Conservation (phyloP, 2,888 invertebrate genomes). For the Ommatoiulus sabulosus region DNA sequence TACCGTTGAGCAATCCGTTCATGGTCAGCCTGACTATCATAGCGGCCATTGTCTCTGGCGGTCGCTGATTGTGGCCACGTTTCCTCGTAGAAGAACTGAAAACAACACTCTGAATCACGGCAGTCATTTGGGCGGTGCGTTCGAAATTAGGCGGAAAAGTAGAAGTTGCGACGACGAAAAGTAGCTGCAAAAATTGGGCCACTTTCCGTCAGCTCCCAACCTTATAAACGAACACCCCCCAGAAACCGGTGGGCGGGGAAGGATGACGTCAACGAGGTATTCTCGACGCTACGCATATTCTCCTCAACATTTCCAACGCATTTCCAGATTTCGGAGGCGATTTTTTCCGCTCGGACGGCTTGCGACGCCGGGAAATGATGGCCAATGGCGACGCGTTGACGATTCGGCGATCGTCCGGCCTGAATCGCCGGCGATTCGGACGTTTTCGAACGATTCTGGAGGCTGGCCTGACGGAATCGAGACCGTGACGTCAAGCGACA, state of each 20-base stretch:
- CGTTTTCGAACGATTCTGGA: neutral
- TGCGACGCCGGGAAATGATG: neutral
- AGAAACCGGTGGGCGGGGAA: neutral
- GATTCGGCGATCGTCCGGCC: neutral
- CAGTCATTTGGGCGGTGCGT: constrained; percentile 50
- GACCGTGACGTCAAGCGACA: too few species aligned
- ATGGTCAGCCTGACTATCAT: constrained; percentile 49
- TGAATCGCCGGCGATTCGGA: neutral
- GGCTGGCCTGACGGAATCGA: too few species aligned
- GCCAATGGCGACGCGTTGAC: neutral
- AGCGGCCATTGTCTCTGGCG: neutral
- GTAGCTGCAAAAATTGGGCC: neutral
- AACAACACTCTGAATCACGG: constrained; percentile 53
- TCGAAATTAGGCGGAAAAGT: neutral
- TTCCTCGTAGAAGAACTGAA: neutral
- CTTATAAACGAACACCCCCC: constrained; percentile 27
- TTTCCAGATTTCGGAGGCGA: neutral
- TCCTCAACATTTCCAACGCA: neutral
- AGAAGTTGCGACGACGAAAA: neutral
- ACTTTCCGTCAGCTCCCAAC: neutral
- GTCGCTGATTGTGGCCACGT: neutral
- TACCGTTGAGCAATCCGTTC: constrained; percentile 54
- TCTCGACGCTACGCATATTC: neutral
- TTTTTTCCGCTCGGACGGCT: neutral
- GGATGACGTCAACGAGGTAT: constrained; percentile 3